These are phyloP conservation scores for Rhinichthys osculus DNA, from an alignment of 2,797 vertebrate species.

Conservation along the genomic window DNA sequence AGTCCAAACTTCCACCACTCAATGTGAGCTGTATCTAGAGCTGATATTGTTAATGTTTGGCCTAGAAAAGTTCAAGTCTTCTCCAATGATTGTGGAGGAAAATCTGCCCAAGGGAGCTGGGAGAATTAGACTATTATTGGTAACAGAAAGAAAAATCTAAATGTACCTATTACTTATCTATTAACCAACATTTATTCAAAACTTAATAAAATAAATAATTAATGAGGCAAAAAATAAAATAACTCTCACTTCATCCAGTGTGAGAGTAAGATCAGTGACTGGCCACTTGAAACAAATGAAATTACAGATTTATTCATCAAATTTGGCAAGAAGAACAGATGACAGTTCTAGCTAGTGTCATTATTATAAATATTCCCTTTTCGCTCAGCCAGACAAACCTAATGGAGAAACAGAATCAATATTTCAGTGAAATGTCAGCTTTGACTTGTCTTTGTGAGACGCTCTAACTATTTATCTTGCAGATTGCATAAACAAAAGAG, in stretches of 20 bases:
- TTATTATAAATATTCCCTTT: constrained; percentile 46
- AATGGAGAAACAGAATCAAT: constrained; percentile 48
- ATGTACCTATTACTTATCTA: background rate
- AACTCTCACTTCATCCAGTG: background rate
- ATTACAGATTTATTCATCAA: constrained; percentile 7
- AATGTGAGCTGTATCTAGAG: background rate
- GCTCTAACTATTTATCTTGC: constrained; percentile 41
- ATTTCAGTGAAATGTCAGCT: constrained; percentile 47
- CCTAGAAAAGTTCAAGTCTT: background rate
- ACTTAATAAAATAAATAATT: background rate
- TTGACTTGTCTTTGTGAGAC: constrained; percentile 32
- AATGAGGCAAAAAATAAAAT: background rate
- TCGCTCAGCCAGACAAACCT: constrained; percentile 29
- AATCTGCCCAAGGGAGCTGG: background rate
- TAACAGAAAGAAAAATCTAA: background rate
- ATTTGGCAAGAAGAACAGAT: constrained; percentile 12
- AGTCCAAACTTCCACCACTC: constrained; percentile 10
- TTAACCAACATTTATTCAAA: background rate
- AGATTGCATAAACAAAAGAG: constrained; percentile 51
- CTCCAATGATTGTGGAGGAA: background rate
- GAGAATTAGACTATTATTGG: background rate
- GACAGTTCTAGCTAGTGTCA: constrained; percentile 12
- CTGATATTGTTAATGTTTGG: background rate
- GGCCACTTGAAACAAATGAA: background rate
- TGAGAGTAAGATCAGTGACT: background rate